phyloP scores from a whole-genome alignment of 1,140 invertebrate genomes.

The Conus betulinus region DNA sequence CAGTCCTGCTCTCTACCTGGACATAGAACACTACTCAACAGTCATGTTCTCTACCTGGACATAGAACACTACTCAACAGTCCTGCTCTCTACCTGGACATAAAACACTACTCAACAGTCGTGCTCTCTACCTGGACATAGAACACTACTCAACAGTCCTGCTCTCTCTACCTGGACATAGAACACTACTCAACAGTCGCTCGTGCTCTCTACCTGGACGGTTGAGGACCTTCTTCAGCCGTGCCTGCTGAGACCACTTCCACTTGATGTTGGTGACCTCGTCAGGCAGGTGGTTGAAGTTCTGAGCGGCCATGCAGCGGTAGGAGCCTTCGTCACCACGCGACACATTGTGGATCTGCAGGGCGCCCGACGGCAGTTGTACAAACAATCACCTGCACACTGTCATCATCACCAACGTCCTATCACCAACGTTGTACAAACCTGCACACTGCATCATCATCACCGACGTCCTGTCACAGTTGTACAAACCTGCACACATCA shows the following conservation, averaged over 20 bases:
- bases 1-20: too few relatives aligned
- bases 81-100: too few relatives aligned
- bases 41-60: too few relatives aligned
- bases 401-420: too few relatives aligned
- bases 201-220: neutral
- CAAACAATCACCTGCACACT: constrained; percentile 50
- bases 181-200: neutral
- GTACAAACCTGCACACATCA: constrained; percentile 41
- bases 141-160: too few relatives aligned
- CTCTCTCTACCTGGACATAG: too few relatives aligned
- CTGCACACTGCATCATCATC: too few relatives aligned
- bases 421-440: too few relatives aligned
- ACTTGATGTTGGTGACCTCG: constrained; percentile 48
- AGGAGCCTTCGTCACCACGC: constrained; percentile 45
- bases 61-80: too few relatives aligned
- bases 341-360: constrained; percentile 55
- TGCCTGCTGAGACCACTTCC: constrained; percentile 50
- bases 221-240: constrained; percentile 43
- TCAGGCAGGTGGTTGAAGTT: constrained; percentile 49
- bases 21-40: too few relatives aligned
- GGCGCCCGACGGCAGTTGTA: constrained; percentile 51
- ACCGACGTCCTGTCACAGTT: constrained; percentile 28
- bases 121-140: too few relatives aligned
- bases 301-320: constrained; percentile 52
- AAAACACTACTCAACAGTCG: too few relatives aligned